Evolutionary conservation across 2,888 invertebrate genomes (phyloP).

Genomic region (Leptinotarsa haldemani): DNA sequence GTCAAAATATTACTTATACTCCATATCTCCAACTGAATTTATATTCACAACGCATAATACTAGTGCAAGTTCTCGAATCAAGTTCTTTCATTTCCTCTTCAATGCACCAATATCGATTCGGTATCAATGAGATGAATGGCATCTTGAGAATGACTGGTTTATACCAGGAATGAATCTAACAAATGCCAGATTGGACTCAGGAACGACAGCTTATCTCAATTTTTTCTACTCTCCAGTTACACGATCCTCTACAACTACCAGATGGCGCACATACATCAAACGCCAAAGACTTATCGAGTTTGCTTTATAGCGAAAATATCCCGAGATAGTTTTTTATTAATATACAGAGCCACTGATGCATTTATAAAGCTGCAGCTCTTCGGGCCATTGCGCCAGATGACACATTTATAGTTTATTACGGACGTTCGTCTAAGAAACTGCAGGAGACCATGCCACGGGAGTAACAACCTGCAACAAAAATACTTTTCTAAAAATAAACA

Average conservation of each 20-base stretch:
- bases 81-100: too few species aligned
- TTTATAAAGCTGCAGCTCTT: constrained; percentile 6
- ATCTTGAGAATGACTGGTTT: not conserved
- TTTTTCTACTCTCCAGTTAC: not conserved
- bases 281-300: not conserved
- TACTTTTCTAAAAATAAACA: constrained; percentile 25
- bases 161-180: not conserved
- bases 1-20: too few species aligned
- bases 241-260: not conserved
- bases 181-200: not conserved
- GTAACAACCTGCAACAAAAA: constrained; percentile 23
- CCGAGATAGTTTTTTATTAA: constrained; percentile 1
- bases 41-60: too few species aligned
- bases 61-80: too few species aligned
- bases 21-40: too few species aligned
- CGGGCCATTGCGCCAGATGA: constrained; percentile 6
- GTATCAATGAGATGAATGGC: not conserved
- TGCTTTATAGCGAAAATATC: not conserved
- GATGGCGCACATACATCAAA: constrained; percentile 14
- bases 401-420: constrained; percentile 1
- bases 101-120: not conserved
- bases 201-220: constrained; percentile 1
- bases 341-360: constrained; percentile 1
- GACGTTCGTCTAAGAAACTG: constrained; percentile 13
- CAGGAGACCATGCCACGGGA: constrained; percentile 5